Conservation (phyloP, 2,888 invertebrate species). For the Spilarctia lutea region DNA sequence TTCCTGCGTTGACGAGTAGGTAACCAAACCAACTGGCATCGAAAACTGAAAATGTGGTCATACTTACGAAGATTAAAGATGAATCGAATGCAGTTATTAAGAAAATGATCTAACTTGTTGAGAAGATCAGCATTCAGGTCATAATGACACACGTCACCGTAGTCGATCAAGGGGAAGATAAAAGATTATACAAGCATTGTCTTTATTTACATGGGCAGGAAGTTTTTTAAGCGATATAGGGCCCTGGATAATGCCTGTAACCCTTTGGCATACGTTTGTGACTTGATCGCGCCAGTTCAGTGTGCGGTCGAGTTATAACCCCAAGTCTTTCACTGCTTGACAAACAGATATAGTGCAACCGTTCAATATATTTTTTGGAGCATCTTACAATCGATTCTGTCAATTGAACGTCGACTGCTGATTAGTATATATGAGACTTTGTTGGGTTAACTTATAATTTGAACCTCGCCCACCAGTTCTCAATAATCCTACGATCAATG, state of each 20-base stretch:
- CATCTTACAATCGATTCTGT: not conserved
- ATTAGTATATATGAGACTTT: not conserved
- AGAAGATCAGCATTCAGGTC: no score
- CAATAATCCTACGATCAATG: not conserved
- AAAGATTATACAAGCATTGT: not conserved
- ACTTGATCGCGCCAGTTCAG: not conserved
- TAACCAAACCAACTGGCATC: no score
- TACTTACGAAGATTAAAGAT: no score
- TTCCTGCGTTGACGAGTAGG: no score
- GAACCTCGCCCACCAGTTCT: not conserved
- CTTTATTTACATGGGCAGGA: not conserved
- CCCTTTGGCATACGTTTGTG: not conserved
- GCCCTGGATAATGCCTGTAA: not conserved
- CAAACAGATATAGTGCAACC: not conserved
- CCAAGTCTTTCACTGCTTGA: not conserved
- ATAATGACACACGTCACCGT: not conserved
- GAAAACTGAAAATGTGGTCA: no score
- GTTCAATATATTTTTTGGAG: not conserved
- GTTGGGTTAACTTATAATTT: not conserved
- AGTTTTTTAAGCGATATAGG: not conserved
- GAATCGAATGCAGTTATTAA: no score
- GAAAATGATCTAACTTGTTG: no score
- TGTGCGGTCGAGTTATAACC: not conserved
- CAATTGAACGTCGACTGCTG: not conserved
- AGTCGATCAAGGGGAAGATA: not conserved